Percentiles rank a stretch among this genome's conserved stretches.
These are phyloP conservation scores for Troides oblongomaculatus DNA, from an alignment of 2,888 invertebrate genomes.

Conservation along the genomic window DNA sequence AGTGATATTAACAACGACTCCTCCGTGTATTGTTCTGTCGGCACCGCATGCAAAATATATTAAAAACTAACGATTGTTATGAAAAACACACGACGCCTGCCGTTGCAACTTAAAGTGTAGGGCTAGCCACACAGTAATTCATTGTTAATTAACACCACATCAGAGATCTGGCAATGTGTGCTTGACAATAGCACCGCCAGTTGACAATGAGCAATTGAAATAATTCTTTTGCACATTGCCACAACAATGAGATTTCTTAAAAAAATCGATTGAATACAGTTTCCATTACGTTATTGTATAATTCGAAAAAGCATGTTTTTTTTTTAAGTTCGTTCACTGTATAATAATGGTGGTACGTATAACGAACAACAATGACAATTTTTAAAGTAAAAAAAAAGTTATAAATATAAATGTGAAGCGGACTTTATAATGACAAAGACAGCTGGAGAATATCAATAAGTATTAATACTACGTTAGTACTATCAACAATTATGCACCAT, in stretches of 20 bases:
- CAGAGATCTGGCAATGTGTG: constrained; percentile 48
- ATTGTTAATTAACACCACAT: constrained; percentile 64
- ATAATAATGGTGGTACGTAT: too few relatives aligned
- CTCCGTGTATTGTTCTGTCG: constrained; percentile 61
- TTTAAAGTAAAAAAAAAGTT: too few relatives aligned
- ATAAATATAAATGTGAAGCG: too few relatives aligned
- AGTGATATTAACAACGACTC: constrained; percentile 68
- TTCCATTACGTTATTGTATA: neutral
- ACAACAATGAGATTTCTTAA: constrained; percentile 5
- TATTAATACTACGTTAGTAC: too few relatives aligned
- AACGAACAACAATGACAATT: too few relatives aligned
- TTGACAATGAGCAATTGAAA: constrained; percentile 37
- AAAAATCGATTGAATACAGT: neutral
- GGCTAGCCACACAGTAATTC: constrained; percentile 37
- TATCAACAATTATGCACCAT: too few relatives aligned
- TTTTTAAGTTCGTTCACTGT: neutral
- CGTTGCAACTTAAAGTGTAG: constrained; percentile 46
- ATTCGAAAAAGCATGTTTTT: neutral
- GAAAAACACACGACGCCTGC: constrained; percentile 56
- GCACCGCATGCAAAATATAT: constrained; percentile 64
- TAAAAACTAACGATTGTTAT: constrained; percentile 72
- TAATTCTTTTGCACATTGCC: constrained; percentile 31
- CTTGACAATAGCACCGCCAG: constrained; percentile 46
- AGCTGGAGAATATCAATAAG: too few relatives aligned
- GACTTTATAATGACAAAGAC: too few relatives aligned